Base-by-base conservation (phyloP, 2,888 invertebrate genomes). In the Mongoloraphidia duomilia region DNA sequence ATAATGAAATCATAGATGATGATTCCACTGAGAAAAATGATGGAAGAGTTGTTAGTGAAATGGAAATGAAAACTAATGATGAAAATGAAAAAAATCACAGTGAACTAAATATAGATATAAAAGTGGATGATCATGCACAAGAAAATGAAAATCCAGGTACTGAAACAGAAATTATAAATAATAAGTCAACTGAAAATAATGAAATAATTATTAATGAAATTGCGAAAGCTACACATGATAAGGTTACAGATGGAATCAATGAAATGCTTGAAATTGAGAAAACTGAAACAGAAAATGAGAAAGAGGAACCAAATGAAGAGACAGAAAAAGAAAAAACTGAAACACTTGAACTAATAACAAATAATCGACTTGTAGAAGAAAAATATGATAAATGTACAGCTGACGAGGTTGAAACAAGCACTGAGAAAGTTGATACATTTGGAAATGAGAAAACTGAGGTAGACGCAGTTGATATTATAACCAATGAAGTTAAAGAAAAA, bases 171-270 rank as follows among this genome's bases (percentile, higher is more conserved):
- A 35, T n/a, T 9, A 9, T 12, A 13, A 13, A 34, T 9, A 41
- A 35, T 35, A 17, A 17, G 12, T 35, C 9, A 12, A 47, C 9
- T 9, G 47, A 47, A 14, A 17, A 35, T n/a, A 33, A 41, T n/a
- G 14, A 41, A 44, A 26, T 11, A 34, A 10, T 33, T 33, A 34
- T 10, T 34, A 33, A 4, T 34, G 33, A 33, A 9, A 11, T 12
- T 3, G 13, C 3, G 5, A 13, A 38, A 38, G 38, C 1, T 5
- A 38, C 3, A 12, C 8, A 3, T 13, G 52, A 49, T 12, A 56
- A 58, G 13, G 56, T 55, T 26, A 35, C 44, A 10, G 54, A 57
- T n/a, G 45, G 43, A 14, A 48, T n/a, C 6, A 52, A 36, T 17
- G 10, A 14, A 12, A 41, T 46, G 4, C 2, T 17, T 17, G 17